phyloP scores from a whole-genome alignment of 2,113 vertebrate genomes.

The Mastomys coucha region DNA sequence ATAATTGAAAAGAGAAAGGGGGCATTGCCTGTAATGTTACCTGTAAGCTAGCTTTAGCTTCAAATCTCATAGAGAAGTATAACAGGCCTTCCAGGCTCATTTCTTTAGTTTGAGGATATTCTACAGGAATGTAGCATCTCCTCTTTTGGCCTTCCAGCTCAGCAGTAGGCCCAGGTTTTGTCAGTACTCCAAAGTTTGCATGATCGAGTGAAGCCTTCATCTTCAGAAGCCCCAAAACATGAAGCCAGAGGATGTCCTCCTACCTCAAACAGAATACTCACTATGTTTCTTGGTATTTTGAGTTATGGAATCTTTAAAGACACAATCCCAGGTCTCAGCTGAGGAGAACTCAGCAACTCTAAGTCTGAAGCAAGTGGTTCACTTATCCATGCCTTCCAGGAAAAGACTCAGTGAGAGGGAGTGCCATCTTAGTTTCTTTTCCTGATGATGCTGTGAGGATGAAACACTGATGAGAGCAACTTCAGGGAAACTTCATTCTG shows the following conservation, averaged over 20 bases:
- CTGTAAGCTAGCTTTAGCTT: background rate
- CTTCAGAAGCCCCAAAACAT: background rate
- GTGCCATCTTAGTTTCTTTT: background rate
- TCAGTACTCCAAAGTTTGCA: background rate
- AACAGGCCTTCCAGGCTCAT: background rate
- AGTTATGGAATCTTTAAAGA: background rate
- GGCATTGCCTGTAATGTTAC: background rate
- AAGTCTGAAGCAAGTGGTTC: background rate
- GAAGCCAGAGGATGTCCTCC: background rate
- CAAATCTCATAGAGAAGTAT: background rate
- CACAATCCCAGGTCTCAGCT: background rate
- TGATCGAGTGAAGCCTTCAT: background rate
- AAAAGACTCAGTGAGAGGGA: background rate
- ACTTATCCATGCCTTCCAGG: background rate
- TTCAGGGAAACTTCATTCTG: background rate
- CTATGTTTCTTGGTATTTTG: background rate
- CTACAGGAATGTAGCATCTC: accelerated
- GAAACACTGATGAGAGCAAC: background rate
- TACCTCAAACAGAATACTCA: background rate
- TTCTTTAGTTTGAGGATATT: background rate
- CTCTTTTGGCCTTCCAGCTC: background rate
- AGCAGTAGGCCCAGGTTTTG: background rate
- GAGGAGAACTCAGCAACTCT: background rate
- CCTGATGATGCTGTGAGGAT: background rate
- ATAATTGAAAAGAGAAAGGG: background rate